A percentile compares a stretch with the other conserved stretches of the same genome.
phyloP scores from a whole-genome alignment of 2,113 vertebrate species.

The Brevimyrus niger region DNA sequence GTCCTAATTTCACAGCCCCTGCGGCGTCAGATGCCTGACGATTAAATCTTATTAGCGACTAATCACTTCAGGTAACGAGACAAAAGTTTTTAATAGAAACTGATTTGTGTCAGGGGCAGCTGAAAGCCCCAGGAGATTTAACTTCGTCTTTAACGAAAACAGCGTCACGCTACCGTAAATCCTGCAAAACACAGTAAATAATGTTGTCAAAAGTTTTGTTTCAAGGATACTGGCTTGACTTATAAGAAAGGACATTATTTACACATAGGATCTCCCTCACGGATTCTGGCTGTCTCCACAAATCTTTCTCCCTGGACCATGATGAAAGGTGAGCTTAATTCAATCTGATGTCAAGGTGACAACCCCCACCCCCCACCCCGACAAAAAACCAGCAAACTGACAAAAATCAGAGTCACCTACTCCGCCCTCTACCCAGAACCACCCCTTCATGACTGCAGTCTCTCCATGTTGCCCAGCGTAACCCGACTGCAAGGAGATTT shows the following conservation, averaged over 20 bases:
- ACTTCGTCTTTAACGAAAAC: background rate
- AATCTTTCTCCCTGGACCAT: background rate
- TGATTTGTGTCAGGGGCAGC: background rate
- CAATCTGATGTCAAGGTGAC: background rate
- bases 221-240: background rate
- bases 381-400: background rate
- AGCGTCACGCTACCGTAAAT: background rate
- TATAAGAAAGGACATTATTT: background rate
- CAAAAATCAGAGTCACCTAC: background rate
- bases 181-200: slow-evolving; percentile 11
- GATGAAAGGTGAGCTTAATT: slow-evolving; percentile 4
- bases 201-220: background rate
- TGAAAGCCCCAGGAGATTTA: background rate
- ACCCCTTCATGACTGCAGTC: background rate
- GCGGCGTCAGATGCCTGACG: background rate
- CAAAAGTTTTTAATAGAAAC: slow-evolving; percentile 16
- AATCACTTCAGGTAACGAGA: slow-evolving; percentile 10
- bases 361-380: background rate
- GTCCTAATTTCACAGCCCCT: slow-evolving; percentile 7
- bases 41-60: slow-evolving; percentile 13
- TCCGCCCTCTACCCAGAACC: background rate
- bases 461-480: background rate
- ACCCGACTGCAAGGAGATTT: background rate
- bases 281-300: background rate
- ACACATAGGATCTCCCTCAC: background rate